A percentile compares a stretch with the other conserved stretches of the same genome.
phyloP scores from a whole-genome alignment of 2,113 vertebrate genomes.

The Corythaeola cristata region DNA sequence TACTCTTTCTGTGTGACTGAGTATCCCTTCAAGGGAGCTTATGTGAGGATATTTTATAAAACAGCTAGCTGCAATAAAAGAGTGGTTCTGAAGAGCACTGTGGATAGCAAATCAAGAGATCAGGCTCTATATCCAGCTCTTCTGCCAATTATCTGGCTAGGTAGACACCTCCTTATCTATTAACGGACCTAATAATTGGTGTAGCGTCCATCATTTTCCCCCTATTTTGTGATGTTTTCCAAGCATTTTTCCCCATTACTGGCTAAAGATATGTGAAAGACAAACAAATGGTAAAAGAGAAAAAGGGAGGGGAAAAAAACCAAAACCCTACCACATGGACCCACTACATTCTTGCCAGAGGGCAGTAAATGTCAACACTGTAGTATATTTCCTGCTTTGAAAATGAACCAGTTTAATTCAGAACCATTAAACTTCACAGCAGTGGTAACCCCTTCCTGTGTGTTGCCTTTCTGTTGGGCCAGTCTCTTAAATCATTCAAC shows the following conservation, averaged over 20 bases:
- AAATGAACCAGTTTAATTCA: conserved; percentile 26
- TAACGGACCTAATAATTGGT: neutral
- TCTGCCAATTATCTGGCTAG: neutral
- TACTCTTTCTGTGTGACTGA: neutral
- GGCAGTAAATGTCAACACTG: conserved; percentile 31
- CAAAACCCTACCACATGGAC: neutral
- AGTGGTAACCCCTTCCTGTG: conserved; percentile 28
- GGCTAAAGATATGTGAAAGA: neutral
- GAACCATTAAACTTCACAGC: conserved; percentile 10
- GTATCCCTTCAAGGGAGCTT: neutral
- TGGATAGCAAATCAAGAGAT: neutral
- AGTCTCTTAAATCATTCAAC: conserved; percentile 14
- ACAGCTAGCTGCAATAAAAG: neutral
- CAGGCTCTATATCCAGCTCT: neutral
- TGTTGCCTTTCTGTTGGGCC: neutral
- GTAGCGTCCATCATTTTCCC: neutral
- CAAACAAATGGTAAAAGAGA: neutral
- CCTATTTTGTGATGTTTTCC: neutral
- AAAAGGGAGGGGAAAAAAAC: neutral
- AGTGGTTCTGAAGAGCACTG: neutral
- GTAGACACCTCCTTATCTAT: neutral
- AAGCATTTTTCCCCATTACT: neutral
- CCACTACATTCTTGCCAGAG: neutral
- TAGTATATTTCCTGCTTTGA: conserved; percentile 37
- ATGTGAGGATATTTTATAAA: neutral